These are phyloP conservation scores for Haliclona indistincta DNA, from an alignment of 37 sponge, comb jelly and placozoan species.

Conservation along the genomic window DNA sequence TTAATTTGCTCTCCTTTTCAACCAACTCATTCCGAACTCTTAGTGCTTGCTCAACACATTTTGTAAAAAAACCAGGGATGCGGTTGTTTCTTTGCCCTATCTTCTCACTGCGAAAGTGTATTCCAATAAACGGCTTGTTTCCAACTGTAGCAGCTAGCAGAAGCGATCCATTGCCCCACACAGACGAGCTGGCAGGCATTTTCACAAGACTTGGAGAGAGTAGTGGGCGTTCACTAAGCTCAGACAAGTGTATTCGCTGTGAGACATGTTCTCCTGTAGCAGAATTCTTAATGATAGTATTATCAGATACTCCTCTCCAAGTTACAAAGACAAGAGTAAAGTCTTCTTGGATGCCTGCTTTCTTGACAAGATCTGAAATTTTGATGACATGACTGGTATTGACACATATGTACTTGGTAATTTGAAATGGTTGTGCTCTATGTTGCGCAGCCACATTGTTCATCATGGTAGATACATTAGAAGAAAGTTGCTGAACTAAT, in stretches of 20 bases:
- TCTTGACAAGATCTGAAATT: neutral
- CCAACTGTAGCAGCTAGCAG: neutral
- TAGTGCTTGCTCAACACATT: slow-evolving; percentile 22
- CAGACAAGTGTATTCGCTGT: too few species aligned
- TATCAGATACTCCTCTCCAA: slow-evolving; percentile 31
- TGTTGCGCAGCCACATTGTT: neutral
- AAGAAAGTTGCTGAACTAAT: neutral
- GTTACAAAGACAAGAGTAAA: slow-evolving; percentile 28
- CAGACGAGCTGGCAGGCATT: too few species aligned
- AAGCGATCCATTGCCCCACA: neutral
- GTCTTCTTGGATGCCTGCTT: neutral
- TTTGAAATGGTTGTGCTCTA: slow-evolving; percentile 1
- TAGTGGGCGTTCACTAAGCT: neutral
- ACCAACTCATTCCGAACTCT: too few species aligned
- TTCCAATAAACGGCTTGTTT: slow-evolving; percentile 1
- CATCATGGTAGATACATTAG: neutral
- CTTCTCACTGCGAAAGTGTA: slow-evolving; percentile 62
- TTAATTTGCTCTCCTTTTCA: neutral
- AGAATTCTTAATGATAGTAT: neutral
- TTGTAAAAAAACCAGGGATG: slow-evolving; percentile 1
- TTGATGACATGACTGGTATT: slow-evolving; percentile 15
- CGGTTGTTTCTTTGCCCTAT: slow-evolving; percentile 26
- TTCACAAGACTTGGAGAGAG: neutral
- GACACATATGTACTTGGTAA: slow-evolving; percentile 33
- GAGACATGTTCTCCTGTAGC: slow-evolving; percentile 28